Conservation (phyloP, 1,140 invertebrate species). For the Aricia agestis region DNA sequence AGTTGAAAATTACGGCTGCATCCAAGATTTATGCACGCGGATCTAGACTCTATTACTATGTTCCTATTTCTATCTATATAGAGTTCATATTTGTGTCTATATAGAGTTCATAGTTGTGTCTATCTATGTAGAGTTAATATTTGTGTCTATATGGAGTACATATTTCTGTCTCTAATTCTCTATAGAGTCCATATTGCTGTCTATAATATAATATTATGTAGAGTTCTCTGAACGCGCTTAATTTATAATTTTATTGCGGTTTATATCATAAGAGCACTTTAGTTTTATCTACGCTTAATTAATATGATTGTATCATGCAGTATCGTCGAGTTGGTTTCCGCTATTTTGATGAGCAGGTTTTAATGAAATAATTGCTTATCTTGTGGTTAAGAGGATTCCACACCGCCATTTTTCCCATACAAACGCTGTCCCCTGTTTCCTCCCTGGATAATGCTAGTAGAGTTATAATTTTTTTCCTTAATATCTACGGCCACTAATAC, state of each 20-base stretch:
- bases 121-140: too few species aligned
- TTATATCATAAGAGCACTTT: conserved; percentile 12
- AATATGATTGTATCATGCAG: background rate
- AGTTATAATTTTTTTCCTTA: too few species aligned
- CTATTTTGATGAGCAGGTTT: background rate
- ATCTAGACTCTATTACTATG: background rate
- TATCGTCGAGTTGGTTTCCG: background rate
- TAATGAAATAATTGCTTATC: background rate
- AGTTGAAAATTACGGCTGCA: conserved; percentile 28
- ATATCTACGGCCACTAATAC: too few species aligned
- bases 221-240: background rate
- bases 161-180: too few species aligned
- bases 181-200: too few species aligned
- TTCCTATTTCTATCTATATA: background rate
- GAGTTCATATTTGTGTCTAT: background rate
- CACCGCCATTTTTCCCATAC: too few species aligned
- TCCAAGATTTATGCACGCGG: conserved; percentile 21
- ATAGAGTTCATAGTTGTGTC: too few species aligned
- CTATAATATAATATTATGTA: too few species aligned
- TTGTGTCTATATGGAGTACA: too few species aligned
- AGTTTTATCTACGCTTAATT: conserved; percentile 3
- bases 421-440: too few species aligned
- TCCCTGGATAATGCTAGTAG: too few species aligned
- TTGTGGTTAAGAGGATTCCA: too few species aligned
- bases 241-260: conserved; percentile 9